Conservation (phyloP, 1,140 invertebrate species). For the Atopsyche davidsoni region DNA sequence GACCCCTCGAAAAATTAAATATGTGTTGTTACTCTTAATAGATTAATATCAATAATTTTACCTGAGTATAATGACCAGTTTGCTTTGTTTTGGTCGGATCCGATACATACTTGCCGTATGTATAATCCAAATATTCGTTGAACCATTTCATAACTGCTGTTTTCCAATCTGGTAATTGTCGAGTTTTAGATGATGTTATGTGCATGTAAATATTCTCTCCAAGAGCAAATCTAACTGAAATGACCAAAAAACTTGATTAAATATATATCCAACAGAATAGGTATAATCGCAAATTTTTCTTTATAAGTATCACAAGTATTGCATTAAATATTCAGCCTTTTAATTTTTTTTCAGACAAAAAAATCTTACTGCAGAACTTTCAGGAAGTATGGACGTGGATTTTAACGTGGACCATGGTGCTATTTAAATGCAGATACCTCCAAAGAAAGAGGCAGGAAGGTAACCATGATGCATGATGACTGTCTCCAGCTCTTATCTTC, state of each 20-base stretch:
- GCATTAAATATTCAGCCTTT: background rate
- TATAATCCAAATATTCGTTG: conserved; percentile 17
- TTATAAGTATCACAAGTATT: background rate
- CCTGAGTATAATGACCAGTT: conserved; percentile 27
- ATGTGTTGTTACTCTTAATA: background rate
- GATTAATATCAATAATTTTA: conserved; percentile 1
- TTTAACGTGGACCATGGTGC: no score
- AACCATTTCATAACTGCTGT: conserved; percentile 18
- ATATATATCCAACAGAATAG: background rate
- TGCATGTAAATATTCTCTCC: conserved; percentile 23
- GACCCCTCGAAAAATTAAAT: background rate
- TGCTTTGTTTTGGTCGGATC: no score
- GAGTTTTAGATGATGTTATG: conserved; percentile 2
- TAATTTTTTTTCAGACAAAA: background rate
- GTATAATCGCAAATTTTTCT: background rate
- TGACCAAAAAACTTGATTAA: background rate
- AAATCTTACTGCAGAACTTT: no score
- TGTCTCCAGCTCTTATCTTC: no score
- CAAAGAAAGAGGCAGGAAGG: no score
- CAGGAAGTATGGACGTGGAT: no score
- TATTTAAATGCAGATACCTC: no score
- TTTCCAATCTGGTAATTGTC: conserved; percentile 12
- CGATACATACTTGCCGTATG: conserved; percentile 2
- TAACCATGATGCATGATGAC: no score
- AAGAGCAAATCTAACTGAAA: conserved; percentile 14